These are phyloP conservation scores for Lathamus discolor DNA, from an alignment of 2,113 vertebrate species.

Conservation along the genomic window DNA sequence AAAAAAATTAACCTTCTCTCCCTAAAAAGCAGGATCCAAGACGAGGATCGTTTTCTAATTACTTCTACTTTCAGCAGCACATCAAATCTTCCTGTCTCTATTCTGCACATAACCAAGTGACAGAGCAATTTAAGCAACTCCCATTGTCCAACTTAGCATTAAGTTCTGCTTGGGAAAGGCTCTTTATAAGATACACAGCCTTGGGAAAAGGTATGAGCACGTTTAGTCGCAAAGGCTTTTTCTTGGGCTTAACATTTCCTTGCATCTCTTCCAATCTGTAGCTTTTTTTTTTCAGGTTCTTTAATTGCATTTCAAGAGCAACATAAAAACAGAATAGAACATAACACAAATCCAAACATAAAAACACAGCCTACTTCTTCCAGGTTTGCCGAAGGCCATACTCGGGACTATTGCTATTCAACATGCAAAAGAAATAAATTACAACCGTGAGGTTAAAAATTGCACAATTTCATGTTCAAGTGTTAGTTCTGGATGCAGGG, in stretches of 20 bases:
- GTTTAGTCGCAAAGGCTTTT: background rate
- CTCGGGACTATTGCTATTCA: background rate
- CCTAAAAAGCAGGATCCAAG: background rate
- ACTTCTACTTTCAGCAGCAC: background rate
- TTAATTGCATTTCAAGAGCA: constrained; percentile 32
- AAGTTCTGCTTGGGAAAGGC: background rate
- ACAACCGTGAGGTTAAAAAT: constrained; percentile 12
- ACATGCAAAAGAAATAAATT: background rate
- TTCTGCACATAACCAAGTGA: background rate
- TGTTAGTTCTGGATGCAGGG: constrained; percentile 39
- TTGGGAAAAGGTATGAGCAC: background rate
- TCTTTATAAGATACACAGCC: background rate
- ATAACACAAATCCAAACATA: background rate
- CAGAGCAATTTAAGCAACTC: constrained; percentile 7
- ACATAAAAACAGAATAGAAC: background rate
- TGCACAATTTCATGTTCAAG: constrained; percentile 1
- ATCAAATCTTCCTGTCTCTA: background rate
- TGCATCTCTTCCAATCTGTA: background rate
- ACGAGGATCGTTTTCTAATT: background rate
- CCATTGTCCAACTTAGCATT: background rate
- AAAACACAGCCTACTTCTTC: background rate
- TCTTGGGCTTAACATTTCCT: background rate
- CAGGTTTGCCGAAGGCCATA: constrained; percentile 1
- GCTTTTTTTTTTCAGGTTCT: background rate
- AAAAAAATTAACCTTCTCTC: background rate